Base-by-base conservation (phyloP, 1,140 invertebrate species). In the Meteorus sp. region DNA sequence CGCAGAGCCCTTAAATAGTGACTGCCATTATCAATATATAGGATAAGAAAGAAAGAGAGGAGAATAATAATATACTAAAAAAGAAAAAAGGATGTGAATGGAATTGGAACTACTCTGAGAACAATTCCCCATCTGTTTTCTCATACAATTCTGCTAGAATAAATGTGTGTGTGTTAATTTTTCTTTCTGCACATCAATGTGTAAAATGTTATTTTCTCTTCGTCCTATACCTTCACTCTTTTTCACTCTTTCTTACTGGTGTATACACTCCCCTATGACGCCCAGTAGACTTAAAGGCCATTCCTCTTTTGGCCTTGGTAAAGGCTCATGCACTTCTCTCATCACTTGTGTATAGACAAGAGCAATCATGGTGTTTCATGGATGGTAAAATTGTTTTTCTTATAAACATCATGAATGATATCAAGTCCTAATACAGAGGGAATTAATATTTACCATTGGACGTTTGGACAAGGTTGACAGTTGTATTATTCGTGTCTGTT, bases 291-390 rank as follows among this genome's bases (percentile, higher is more conserved):
- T 61, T 41, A 15, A 56, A 62, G 61, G 62, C 57, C 56, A 53
- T 58, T 63, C 54, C 62, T 60, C 62, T 63, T 57, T 53, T 56
- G 58, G 55, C 62, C 62, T 63, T 60, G 62, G 56, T 56, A 27
- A 29, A 29, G 27, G 27, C 27, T 29, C 27, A 29, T 29, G 27
- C 27, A 29, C 27, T 29, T 29, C 9, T 29, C 27, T 47, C 35
- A 39, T 48, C 54, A 17, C 29, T 35, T 43, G 56, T n/a, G n/a
- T n/a, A n/a, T n/a, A n/a, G n/a, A n/a, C n/a, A 50, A 29, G 48
- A 20, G 39, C 20, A 59, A 27, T 48, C 44, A 37, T 25, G 19
- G 15, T 23, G 39, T 55, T 55, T 44, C 25, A 55, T 29, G 25
- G 39, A 55, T 55, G 17, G 48, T 20, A 35, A 44, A 8, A 19